These are phyloP conservation scores for Parazoanthus swiftii DNA, from an alignment of 92 coral and sea anemone genomes.

Conservation along the genomic window DNA sequence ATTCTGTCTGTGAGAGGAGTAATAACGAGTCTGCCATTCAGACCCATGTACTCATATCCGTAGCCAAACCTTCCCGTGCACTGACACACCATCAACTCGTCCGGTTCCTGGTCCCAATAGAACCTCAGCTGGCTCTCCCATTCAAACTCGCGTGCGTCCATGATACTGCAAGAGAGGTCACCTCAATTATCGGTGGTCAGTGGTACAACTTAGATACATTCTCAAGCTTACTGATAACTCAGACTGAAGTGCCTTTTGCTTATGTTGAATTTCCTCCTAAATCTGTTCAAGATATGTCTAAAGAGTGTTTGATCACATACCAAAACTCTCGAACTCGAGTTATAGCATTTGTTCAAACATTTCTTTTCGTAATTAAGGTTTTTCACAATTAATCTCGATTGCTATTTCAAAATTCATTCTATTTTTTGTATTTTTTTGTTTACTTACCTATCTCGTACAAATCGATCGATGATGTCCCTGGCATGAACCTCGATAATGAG, in stretches of 20 bases:
- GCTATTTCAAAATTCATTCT: background rate
- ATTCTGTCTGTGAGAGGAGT: conserved; percentile 99
- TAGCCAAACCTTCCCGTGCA: conserved; percentile 99
- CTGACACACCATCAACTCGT: conserved; percentile 94
- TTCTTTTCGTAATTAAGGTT: no score
- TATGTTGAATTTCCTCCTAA: no score
- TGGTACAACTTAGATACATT: background rate
- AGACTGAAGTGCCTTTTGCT: no score
- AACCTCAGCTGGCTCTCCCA: conserved; percentile 99
- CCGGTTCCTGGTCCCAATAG: conserved; percentile 97
- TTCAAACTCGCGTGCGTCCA: conserved; percentile 97
- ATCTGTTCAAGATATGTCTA: no score
- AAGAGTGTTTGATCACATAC: no score
- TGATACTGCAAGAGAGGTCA: conserved; percentile 60
- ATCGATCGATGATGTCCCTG: conserved; percentile 91
- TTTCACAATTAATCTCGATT: no score
- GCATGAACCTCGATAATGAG: conserved; percentile 98
- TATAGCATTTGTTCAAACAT: no score
- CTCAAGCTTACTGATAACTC: background rate
- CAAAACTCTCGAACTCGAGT: no score
- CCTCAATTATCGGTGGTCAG: background rate
- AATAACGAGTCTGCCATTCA: conserved; percentile 94
- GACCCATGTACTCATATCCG: conserved; percentile 99
- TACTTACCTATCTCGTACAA: conserved; percentile 93
- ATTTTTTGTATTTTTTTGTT: background rate